phyloP scores from a whole-genome alignment of 2,797 vertebrate genomes.

The Furcifer pardalis region DNA sequence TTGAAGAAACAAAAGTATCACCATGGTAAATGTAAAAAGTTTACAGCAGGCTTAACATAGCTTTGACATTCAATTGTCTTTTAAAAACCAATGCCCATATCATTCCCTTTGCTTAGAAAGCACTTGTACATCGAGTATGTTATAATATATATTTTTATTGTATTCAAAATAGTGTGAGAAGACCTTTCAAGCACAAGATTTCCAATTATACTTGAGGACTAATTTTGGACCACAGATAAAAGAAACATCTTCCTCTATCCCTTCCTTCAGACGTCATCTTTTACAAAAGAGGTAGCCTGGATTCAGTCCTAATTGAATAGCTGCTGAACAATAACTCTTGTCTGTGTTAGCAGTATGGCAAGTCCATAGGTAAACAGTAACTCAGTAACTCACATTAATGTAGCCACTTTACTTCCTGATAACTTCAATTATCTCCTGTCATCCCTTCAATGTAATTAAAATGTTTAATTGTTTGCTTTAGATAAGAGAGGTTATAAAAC shows the following conservation, averaged over 20 bases:
- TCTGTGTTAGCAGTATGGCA: constrained; percentile 50
- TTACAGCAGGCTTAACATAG: no score
- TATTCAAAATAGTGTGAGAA: background rate
- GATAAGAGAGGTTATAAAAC: constrained; percentile 68
- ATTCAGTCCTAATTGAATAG: constrained; percentile 38
- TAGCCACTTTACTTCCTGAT: constrained; percentile 60
- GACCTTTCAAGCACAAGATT: background rate
- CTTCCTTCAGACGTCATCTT: constrained; percentile 22
- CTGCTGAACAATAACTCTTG: constrained; percentile 36
- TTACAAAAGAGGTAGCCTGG: constrained; percentile 28
- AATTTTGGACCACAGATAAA: background rate
- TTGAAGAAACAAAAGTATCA: background rate
- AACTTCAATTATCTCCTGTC: constrained; percentile 70
- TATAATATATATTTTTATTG: background rate
- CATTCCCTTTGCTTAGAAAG: background rate
- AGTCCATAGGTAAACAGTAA: constrained; percentile 60
- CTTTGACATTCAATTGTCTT: no score
- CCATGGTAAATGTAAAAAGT: no score
- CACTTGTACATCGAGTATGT: background rate
- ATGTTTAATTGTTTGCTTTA: constrained; percentile 70
- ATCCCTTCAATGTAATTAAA: constrained; percentile 64
- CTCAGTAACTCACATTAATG: constrained; percentile 61
- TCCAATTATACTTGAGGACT: background rate
- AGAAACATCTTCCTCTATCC: background rate
- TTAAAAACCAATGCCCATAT: no score